Evolutionary conservation across 2,888 invertebrate genomes (phyloP).

Genomic region (Endomychus coccineus): DNA sequence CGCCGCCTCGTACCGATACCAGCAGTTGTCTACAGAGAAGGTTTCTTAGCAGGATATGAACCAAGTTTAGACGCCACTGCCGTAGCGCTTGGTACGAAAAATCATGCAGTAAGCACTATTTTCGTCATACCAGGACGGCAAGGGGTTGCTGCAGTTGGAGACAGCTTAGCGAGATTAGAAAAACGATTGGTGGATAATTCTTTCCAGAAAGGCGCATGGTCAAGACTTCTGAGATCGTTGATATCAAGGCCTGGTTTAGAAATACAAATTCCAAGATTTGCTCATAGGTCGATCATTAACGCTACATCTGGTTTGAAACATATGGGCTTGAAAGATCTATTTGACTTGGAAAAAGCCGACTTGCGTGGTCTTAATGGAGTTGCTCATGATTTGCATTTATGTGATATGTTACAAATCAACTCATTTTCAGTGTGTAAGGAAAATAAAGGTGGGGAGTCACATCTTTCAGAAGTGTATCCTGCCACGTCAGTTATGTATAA

Average conservation of each 20-base stretch:
- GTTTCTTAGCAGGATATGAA: conserved; percentile 79
- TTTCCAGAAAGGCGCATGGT: conserved; percentile 64
- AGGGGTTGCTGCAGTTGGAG: conserved; percentile 70
- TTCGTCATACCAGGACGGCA: conserved; percentile 82
- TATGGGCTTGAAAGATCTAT: conserved; percentile 77
- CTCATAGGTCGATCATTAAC: conserved; percentile 75
- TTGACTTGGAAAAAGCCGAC: conserved; percentile 69
- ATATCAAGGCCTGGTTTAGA: conserved; percentile 71
- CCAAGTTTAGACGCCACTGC: conserved; percentile 77
- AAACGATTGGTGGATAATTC: conserved; percentile 59
- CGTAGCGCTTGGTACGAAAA: conserved; percentile 64
- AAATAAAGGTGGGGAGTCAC: conserved; percentile 45
- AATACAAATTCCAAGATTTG: conserved; percentile 76
- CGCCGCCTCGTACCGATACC: conserved; percentile 76
- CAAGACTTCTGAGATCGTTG: conserved; percentile 62
- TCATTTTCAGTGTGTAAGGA: conserved; percentile 54
- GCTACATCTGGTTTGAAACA: conserved; percentile 67
- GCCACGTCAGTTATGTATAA: conserved; percentile 12
- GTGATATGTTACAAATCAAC: conserved; percentile 76
- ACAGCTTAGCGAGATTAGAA: conserved; percentile 69
- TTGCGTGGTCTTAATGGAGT: conserved; percentile 74
- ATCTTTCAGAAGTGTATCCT: conserved; percentile 13
- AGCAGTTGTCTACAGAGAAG: conserved; percentile 68
- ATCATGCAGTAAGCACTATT: conserved; percentile 67
- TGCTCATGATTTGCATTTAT: conserved; percentile 71